Base-by-base conservation (phyloP, 2,888 invertebrate genomes). In the Mycalesis mineus region DNA sequence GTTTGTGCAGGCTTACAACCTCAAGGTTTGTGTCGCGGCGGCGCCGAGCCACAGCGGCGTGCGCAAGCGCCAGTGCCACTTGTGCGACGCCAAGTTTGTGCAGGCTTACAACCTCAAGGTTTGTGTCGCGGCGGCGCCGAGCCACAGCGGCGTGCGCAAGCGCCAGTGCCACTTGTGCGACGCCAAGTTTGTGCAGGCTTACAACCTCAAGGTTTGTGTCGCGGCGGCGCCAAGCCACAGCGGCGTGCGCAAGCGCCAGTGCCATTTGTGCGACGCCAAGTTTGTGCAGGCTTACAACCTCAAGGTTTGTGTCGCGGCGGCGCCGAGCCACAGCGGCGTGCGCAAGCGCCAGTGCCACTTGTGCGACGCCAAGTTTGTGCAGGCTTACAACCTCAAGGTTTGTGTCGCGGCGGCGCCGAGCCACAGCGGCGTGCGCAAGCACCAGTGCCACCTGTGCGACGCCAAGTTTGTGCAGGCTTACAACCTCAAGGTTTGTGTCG, bases 81-180 rank as follows among this genome's bases (percentile, higher is more conserved):
- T 93, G 44, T 95, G 95, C 69, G 93, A 93, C 75, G 91, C 89
- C 69, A 91, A 80, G 68, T 88, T 89, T 63, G 84, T 88, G 37
- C 89, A 89, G 67, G 76, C 77, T 1, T 82, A 82, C 65, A 90
- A 89, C 69, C 77, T 90, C 31, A 88, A 89, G 84, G 90, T 90
- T 62, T 65, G 69, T 54, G 55, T 17, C 51, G 13, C 39, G 28
- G 29, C 28, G n/a, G 13, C 39, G 13, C 33, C n/a, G n/a, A n/a
- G n/a, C 15, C 95, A 95, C 68, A 90, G 91, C 0, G 94, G 93
- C 0, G 82, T 93, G 36, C 94, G 94, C 73, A 92, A 93, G 62
- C 93, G 92, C 67, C 90, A 92, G 11, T 95, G 95, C 68, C 92
- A 93, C 68, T 84, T 93, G 44, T 95, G 95, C 69, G 93, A 93